Base-by-base conservation (phyloP, 2,113 vertebrate species). In the Colius striatus region DNA sequence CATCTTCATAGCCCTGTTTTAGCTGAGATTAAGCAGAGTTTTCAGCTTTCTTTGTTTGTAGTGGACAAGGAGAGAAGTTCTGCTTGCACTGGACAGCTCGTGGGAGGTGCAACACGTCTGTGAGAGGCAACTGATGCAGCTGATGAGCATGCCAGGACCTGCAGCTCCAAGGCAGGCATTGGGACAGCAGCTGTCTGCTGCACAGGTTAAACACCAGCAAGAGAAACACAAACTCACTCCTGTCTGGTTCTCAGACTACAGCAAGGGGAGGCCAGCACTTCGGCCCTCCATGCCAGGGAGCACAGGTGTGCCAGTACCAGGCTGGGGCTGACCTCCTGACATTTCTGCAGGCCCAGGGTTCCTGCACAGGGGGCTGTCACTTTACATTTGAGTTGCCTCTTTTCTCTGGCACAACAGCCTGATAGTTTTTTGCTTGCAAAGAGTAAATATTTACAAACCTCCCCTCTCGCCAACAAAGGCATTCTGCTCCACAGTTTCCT, bases 381-480 rank as follows among this genome's bases (percentile, higher is more conserved):
- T 94, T 93, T 58, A 80, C 76, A 90, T 93, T 50, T 73, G 54
- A 95, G 53, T 79, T 79, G 41, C 50, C 51, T 76, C 62, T 2
- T 85, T 81, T 77, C 76, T 22, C 84, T 54, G 13, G 67, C 93
- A 57, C 78, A 95, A 72, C 71, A 95, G 82, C 22, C 88, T 84
- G 71, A 53, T 90, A 50, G 89, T 80, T 93, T 90, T 87, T 85
- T 51, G 47, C 67, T 83, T 0, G 0, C 4, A 21, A 87, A 62
- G 58, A 76, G 62, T 85, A 93, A 91, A 93, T 84, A 88, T 93
- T 95, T 86, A 90, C 94, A 95, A 95, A 92, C 47, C 54, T 73
- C 61, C 70, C 61, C 67, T 87, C 78, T 60, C 18, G 36, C 94
- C 94, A 95, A 73, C 78, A 77, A 94, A 94, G 82, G n/a, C 90